A percentile compares a stretch with the other conserved stretches of the same genome.
Conservation (phyloP, 2,888 invertebrate species). For the Oeneis ivallda region DNA sequence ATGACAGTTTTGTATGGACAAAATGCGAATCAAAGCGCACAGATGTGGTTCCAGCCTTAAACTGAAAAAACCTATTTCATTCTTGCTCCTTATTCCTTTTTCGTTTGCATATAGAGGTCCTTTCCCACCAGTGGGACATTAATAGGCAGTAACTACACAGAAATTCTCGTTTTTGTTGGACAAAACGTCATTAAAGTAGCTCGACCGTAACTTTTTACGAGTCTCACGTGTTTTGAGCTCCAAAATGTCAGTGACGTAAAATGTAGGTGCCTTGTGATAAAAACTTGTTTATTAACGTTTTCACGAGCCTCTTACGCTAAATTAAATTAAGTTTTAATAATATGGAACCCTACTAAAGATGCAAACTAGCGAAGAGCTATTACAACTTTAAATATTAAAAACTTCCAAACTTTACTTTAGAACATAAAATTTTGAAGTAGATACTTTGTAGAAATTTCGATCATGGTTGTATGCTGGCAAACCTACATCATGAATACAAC, state of each 20-base stretch:
- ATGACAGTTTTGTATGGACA: too few species aligned
- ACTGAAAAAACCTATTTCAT: background rate
- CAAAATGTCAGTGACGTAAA: conserved; percentile 8
- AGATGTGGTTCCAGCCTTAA: too few species aligned
- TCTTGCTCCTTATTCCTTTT: background rate
- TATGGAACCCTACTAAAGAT: conserved; percentile 10
- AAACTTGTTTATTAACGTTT: conserved; percentile 19
- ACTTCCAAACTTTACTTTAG: background rate
- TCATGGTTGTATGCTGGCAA: too few species aligned
- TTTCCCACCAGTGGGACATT: conserved; percentile 7
- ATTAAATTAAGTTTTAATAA: conserved; percentile 17
- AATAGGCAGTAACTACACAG: conserved; percentile 2
- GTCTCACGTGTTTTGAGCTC: conserved; percentile 1
- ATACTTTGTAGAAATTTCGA: background rate
- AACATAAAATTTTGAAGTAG: background rate
- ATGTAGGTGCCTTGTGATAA: conserved; percentile 10
- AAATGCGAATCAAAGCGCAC: too few species aligned
- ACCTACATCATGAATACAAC: too few species aligned
- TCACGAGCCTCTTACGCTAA: conserved; percentile 2
- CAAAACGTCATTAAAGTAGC: conserved; percentile 1
- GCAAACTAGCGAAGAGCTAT: conserved; percentile 12
- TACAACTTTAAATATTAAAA: conserved; percentile 12
- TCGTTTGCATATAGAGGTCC: background rate
- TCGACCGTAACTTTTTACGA: conserved; percentile 2
- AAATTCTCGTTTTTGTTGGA: background rate